phyloP scores from a whole-genome alignment of 1,140 invertebrate genomes.

The Zaprionus nigranus region DNA sequence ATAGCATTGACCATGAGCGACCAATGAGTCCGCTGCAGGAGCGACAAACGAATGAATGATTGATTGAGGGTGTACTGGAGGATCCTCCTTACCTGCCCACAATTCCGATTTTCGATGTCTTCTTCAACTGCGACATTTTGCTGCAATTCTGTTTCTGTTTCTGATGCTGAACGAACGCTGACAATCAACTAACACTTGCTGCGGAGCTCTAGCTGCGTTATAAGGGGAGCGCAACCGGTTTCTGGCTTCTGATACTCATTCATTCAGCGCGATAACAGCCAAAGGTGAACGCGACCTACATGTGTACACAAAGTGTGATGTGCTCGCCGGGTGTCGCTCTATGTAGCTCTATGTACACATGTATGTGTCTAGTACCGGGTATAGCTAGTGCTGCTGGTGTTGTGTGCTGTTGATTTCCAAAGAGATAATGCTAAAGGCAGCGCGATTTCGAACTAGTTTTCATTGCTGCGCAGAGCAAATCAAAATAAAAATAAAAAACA shows the following conservation, averaged over 20 bases:
- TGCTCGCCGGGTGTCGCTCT: neutral
- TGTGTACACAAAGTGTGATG: slow-evolving; percentile 41
- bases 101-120: slow-evolving; percentile 88
- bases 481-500: slow-evolving; percentile 13
- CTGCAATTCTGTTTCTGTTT: neutral
- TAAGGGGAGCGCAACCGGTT: slow-evolving; percentile 59
- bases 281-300: slow-evolving; percentile 71
- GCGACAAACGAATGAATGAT: slow-evolving; percentile 3
- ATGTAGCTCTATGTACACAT: neutral
- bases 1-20: slow-evolving; percentile 97
- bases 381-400: slow-evolving; percentile 2
- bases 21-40: slow-evolving; percentile 92
- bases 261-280: slow-evolving; percentile 61
- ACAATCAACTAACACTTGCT: slow-evolving; percentile 40
- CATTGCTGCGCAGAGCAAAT: slow-evolving; percentile 10
- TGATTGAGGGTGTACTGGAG: neutral
- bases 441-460: slow-evolving; percentile 24
- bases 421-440: slow-evolving; percentile 55
- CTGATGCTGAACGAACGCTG: slow-evolving; percentile 16
- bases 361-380: neutral
- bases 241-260: slow-evolving; percentile 56
- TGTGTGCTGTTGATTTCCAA: slow-evolving; percentile 51
- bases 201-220: slow-evolving; percentile 31
- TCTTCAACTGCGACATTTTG: slow-evolving; percentile 61
- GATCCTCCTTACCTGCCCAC: slow-evolving; percentile 86